A percentile compares a stretch with the other conserved stretches of the same genome.
Conservation (phyloP, 2,797 vertebrate genomes). For the Glyptemys insculpta region DNA sequence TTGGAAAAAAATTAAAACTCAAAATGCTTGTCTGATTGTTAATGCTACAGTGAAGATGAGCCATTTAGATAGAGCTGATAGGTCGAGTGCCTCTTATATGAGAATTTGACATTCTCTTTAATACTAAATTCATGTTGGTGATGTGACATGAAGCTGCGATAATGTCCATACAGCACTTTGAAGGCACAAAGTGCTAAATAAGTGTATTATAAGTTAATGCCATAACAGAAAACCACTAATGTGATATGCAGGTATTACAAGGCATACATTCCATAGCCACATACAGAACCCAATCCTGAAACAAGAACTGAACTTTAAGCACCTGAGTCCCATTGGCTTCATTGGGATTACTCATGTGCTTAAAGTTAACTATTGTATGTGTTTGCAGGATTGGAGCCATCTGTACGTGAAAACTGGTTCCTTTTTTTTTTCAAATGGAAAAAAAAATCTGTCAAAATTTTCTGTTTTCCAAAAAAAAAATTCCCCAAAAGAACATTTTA, state of each 20-base stretch:
- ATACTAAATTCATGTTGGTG: neutral
- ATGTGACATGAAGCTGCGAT: neutral
- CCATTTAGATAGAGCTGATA: neutral
- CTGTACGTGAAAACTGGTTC: neutral
- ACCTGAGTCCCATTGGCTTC: neutral
- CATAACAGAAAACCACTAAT: neutral
- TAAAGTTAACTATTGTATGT: neutral
- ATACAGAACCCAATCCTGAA: neutral
- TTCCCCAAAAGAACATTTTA: neutral
- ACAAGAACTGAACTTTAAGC: neutral
- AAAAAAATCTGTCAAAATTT: neutral
- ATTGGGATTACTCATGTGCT: neutral
- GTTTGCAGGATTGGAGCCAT: neutral
- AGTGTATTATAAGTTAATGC: neutral
- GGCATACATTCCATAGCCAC: neutral
- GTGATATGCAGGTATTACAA: neutral
- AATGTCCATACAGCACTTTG: rapidly evolving
- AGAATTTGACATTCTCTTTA: neutral
- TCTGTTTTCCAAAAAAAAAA: neutral
- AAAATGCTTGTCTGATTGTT: neutral
- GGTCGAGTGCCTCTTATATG: neutral
- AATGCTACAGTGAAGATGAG: neutral
- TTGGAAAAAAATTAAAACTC: neutral
- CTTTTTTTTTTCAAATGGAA: neutral
- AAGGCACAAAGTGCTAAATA: neutral